Base-by-base conservation (phyloP, 2,888 invertebrate species). In the Leucophora obtusa region DNA sequence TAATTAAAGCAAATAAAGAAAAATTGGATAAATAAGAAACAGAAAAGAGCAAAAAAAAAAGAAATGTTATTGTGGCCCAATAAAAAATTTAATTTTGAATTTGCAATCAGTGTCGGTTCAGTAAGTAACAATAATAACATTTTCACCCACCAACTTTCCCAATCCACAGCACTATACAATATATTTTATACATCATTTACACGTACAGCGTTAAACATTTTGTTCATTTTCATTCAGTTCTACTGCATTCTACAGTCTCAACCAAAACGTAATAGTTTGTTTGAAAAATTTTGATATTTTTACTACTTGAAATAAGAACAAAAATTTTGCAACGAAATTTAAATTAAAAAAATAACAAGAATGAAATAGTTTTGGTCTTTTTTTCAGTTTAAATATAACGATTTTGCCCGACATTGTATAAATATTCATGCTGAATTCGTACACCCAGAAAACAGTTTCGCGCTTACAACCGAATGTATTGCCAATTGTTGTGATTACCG, bases 1-100 rank as follows among this genome's bases (percentile, higher is more conserved):
- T 82, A 82, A 79, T 82, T 73, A 79, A 82, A 79, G 56, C 65
- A 70, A 76, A 70, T 75, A 70, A 66, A 73, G 50, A 50, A 60
- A 51, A 38, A 15, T 43, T 43, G 43, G 8, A 70, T 63, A 63
- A 51, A 28, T 21, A 47, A 51, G 18, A 38, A 62, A 6, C 15
- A 9, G 35, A 15, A 59, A 43, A 56, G 43, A 47, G 33, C 17
- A 18, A 24, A 54, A 54, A 33, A 35, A 5, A 6, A 54, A 24
- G 5, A 24, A 66, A 17, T 56, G 43, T 70, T 51, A 62, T 54
- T 59, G 53, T 73, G 53, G 10, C 58, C 47, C 71, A 63, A 71
- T 58, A 47, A 73, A 80, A 76, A 80, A 59, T 58, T 65, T 76
- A 80, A 80, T 80, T 80, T 74, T 73, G 63, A 72, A 53, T 69